Evolutionary conservation across 2,888 invertebrate species (phyloP).

Genomic region (Latrodectus elegans): DNA sequence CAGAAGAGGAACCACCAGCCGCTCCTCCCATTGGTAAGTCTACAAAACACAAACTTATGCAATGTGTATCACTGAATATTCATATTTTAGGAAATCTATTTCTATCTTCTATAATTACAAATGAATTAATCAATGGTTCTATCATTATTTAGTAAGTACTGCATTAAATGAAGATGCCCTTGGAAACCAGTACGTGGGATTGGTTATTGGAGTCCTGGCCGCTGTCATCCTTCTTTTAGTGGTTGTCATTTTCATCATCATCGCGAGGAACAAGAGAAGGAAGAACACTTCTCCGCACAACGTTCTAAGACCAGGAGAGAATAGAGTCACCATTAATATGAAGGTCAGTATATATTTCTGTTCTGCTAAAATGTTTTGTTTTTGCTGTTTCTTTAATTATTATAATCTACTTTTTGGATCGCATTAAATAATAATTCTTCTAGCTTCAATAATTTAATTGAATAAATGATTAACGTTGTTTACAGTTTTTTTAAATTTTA

Average conservation of each 20-base stretch:
- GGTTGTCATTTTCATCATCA: constrained; percentile 83
- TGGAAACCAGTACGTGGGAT: constrained; percentile 82
- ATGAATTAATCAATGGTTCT: too few species aligned
- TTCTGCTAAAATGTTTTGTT: too few species aligned
- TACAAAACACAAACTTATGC: neutral
- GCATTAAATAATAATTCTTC: too few species aligned
- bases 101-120: neutral
- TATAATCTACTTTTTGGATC: too few species aligned
- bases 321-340: constrained; percentile 80
- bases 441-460: too few species aligned
- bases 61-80: neutral
- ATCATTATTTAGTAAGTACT: constrained; percentile 69
- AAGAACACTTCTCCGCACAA: constrained; percentile 78
- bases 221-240: constrained; percentile 84
- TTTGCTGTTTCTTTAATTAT: too few species aligned
- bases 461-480: too few species aligned
- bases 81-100: neutral
- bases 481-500: too few species aligned
- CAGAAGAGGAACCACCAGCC: constrained; percentile 77
- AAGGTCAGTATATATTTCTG: constrained; percentile 76
- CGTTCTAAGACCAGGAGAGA: constrained; percentile 76
- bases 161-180: constrained; percentile 75
- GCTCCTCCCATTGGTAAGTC: constrained; percentile 70
- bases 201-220: constrained; percentile 85
- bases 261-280: constrained; percentile 82